Base-by-base conservation (phyloP, 2,797 vertebrate genomes). In the Rhinoraja longicauda region DNA sequence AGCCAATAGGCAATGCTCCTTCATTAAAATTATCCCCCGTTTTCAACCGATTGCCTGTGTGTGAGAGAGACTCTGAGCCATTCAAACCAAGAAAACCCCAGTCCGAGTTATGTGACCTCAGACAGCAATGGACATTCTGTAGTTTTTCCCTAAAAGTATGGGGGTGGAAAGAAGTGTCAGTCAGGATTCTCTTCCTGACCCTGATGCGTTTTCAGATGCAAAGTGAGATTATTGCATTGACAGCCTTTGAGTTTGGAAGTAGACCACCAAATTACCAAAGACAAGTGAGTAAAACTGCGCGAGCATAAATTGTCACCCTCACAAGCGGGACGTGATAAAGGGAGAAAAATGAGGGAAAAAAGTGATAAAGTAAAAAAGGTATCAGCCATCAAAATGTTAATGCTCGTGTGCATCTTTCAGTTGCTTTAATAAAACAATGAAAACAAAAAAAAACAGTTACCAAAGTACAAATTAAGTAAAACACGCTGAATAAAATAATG, bases 161-260 rank as follows among this genome's bases (percentile, higher is more conserved):
- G 84, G n/a, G 9, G 29, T 21, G 59, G 15, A 62, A 64, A 32
- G 88, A 88, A 2, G n/a, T 29, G 9, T 82, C 15, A 32, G 84
- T 84, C 32, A 19, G 84, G 59, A 64, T 88, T 64, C 29, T 88
- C 29, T n/a, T 88, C 84, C 84, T 88, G 82, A 64, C 82, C 82
- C n/a, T 62, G 29, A 86, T 57, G 39, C 45, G 84, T 26, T 62
- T 88, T 88, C 64, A 15, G 59, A 62, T 32, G 6, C 19, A n/a
- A 67, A 17, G 13, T 88, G 17, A 32, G 62, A 88, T 88, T 88
- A 88, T 88, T 88, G 84, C 84, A 88, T 88, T 88, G 84, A 64
- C 59, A 32, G 29, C 62, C 45, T 53, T 72, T 72, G 70, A 72
- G 70, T 24, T 21, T 21, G 70, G 70, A 72, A 72, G 70, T 26